Evolutionary conservation across 1,140 invertebrate genomes (phyloP).

Genomic region (Paraescarpia echinospica): DNA sequence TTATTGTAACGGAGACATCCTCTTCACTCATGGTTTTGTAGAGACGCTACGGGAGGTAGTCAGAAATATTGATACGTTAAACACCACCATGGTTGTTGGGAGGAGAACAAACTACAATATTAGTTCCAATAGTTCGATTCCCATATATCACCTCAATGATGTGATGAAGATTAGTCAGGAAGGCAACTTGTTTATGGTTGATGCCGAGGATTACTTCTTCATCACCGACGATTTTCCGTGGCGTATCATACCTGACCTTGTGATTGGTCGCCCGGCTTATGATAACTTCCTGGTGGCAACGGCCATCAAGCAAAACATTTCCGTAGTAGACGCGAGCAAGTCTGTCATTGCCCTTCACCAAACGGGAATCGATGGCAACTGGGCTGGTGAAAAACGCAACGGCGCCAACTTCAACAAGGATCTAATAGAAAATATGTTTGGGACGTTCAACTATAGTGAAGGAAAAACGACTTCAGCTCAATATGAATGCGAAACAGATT

Average conservation of each 20-base stretch:
- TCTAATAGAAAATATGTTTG: neutral
- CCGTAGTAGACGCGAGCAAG: slow-evolving; percentile 12
- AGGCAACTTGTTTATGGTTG: neutral
- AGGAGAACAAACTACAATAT: slow-evolving; percentile 2
- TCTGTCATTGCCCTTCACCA: slow-evolving; percentile 19
- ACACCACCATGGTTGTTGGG: slow-evolving; percentile 14
- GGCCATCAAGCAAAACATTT: slow-evolving; percentile 11
- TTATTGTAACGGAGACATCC: slow-evolving; percentile 26
- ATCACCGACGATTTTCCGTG: slow-evolving; percentile 21
- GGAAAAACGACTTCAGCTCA: neutral
- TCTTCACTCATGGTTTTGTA: neutral
- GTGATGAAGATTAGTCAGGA: neutral
- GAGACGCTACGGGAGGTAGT: neutral
- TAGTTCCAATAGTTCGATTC: neutral
- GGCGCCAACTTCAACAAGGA: neutral
- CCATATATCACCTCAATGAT: neutral
- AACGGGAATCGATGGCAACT: slow-evolving; percentile 17
- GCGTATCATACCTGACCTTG: slow-evolving; percentile 17
- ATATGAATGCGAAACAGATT: neutral
- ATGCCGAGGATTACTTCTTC: slow-evolving; percentile 28
- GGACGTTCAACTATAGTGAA: neutral
- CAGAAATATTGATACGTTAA: neutral
- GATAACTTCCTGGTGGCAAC: slow-evolving; percentile 21
- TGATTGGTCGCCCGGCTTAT: slow-evolving; percentile 23
- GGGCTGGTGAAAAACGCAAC: neutral